Conservation (phyloP, 2,888 invertebrate species). For the Priocnemis perturbator region DNA sequence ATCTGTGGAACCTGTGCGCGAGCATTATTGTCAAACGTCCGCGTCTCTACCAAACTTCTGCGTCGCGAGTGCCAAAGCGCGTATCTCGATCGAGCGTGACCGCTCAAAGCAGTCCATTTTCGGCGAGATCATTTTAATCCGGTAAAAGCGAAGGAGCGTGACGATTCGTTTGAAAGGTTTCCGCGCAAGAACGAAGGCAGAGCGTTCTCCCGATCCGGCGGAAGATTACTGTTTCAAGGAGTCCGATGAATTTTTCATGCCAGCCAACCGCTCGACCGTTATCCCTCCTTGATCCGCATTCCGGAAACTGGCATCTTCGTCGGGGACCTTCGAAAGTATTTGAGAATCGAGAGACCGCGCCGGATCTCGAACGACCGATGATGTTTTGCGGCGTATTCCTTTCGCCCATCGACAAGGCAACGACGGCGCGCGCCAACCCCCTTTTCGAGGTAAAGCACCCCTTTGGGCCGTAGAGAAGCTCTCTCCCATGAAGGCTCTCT, state of each 20-base stretch:
- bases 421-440: slow-evolving; percentile 27
- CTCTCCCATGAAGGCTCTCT: slow-evolving; percentile 52
- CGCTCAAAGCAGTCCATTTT: too few relatives aligned
- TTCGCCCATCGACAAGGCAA: slow-evolving; percentile 3
- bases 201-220: background rate
- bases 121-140: too few relatives aligned
- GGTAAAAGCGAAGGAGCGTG: too few relatives aligned
- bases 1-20: too few relatives aligned
- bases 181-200: too few relatives aligned
- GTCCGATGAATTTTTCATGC: slow-evolving; percentile 24
- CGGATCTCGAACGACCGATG: background rate
- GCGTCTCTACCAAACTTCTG: too few relatives aligned
- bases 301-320: slow-evolving; percentile 13
- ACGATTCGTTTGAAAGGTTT: too few relatives aligned
- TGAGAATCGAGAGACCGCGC: slow-evolving; percentile 8
- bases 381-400: too few relatives aligned
- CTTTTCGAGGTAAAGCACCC: slow-evolving; percentile 42
- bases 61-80: too few relatives aligned
- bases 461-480: slow-evolving; percentile 48
- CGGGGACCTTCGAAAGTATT: slow-evolving; percentile 4
- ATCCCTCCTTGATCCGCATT: slow-evolving; percentile 18
- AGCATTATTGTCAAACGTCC: too few relatives aligned
- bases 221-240: slow-evolving; percentile 9
- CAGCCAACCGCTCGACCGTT: slow-evolving; percentile 2
- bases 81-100: too few relatives aligned